These are phyloP conservation scores for Polyodon spathula DNA, from an alignment of 2,113 vertebrate genomes.

Conservation along the genomic window DNA sequence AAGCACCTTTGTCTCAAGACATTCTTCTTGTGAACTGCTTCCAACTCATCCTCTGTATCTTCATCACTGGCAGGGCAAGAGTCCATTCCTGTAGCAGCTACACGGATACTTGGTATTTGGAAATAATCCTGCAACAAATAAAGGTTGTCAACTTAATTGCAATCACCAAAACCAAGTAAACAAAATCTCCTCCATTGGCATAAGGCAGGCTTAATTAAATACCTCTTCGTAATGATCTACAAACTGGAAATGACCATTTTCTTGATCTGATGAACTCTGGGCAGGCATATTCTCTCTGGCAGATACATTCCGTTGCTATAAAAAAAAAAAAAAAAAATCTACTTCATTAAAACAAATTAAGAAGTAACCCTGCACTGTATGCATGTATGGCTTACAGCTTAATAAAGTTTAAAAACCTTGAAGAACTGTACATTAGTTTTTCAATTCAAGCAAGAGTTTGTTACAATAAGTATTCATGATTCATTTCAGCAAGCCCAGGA, in stretches of 20 bases:
- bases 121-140: constrained; percentile 46
- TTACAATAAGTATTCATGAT: no score
- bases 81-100: constrained; percentile 61
- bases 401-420: no score
- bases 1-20: constrained; percentile 35
- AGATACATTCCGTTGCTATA: constrained; percentile 28
- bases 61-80: constrained; percentile 69
- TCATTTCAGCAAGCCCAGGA: no score
- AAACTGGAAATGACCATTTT: constrained; percentile 37
- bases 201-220: background rate
- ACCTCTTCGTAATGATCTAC: constrained; percentile 45
- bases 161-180: no score
- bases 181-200: no score
- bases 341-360: background rate
- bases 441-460: no score
- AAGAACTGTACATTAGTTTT: no score
- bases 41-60: constrained; percentile 59
- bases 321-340: background rate
- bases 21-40: constrained; percentile 32
- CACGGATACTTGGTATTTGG: constrained; percentile 46
- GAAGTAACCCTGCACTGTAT: no score
- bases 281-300: constrained; percentile 25
- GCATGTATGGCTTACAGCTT: no score
- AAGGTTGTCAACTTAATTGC: background rate
- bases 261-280: constrained; percentile 34